phyloP scores from a whole-genome alignment of 2,888 invertebrate species.

The Augochlorella aurata region DNA sequence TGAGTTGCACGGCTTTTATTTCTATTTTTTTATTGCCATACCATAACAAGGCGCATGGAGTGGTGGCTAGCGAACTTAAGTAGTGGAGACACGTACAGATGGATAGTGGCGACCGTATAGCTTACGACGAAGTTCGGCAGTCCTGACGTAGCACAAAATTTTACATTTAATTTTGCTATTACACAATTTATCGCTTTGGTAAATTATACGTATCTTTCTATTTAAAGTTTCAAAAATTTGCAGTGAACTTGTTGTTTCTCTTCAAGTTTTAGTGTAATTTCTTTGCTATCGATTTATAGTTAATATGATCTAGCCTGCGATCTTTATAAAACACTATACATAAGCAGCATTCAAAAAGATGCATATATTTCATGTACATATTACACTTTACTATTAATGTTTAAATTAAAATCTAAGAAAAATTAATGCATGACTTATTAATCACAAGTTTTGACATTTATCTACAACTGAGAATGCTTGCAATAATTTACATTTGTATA shows the following conservation, averaged over 20 bases:
- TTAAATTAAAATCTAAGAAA: constrained; percentile 12
- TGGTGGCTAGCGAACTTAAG: not conserved
- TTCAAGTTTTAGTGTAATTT: constrained; percentile 1
- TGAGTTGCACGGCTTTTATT: not conserved
- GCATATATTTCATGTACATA: constrained; percentile 41
- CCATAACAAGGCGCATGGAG: not conserved
- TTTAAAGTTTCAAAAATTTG: not conserved
- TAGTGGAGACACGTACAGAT: not conserved
- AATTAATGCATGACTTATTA: constrained; percentile 52
- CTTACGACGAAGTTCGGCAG: not conserved
- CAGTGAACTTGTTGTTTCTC: not conserved
- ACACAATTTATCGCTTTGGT: not conserved
- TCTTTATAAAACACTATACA: constrained; percentile 35
- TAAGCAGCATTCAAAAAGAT: constrained; percentile 32
- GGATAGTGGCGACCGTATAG: not conserved
- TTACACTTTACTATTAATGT: constrained; percentile 22
- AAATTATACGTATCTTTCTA: not conserved
- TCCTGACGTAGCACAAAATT: not conserved
- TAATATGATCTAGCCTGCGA: constrained; percentile 58
- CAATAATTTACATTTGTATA: constrained; percentile 50
- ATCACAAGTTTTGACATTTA: constrained; percentile 32
- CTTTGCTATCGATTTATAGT: not conserved
- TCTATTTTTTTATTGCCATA: not conserved
- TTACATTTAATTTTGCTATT: not conserved
- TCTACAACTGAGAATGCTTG: constrained; percentile 52